Evolutionary conservation across 2,113 vertebrate genomes (phyloP), one percentile per base, ranked within the genome.

Genomic region (Sorex fumeus): DNA sequence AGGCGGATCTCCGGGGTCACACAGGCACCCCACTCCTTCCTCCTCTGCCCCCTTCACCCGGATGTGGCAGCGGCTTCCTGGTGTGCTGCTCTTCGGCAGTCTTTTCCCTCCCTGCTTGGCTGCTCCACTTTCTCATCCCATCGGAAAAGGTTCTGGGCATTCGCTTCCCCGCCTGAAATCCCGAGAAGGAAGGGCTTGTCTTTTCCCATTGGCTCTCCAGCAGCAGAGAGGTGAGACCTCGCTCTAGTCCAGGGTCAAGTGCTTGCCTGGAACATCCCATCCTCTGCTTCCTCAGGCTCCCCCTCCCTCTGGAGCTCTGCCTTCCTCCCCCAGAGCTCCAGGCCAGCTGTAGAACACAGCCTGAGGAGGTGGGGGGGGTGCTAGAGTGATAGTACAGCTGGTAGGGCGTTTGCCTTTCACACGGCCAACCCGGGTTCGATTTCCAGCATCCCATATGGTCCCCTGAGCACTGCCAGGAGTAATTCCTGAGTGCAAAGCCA

Each of bases 1-100:
- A 89, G 36, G 92, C 34, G 81, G 30, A 80, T 82, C 85, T 88
- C 23, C 23, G 30, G 79, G 53, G 9, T 25, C 57, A 80, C 43
- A 36, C 21, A 30, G 13, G 57, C 23, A 75, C 57, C 70, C 28
- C 6, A 53, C 32, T 28, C 28, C 32, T 60, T 84, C 40, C 15
- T 82, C 30, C 64, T 75, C 87, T 82, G 76, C 76, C 28, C 69
- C 57, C 60, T 70, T 72, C 30, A 32, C 30, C 16, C 32, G 40
- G 16, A n/a, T 21, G 7, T 13, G 28, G 12, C 12, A 16, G 62
- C 3, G 28, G 84, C 67, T 93, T 92, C 34, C 69, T 82, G 18
- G 47, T 8, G 28, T 64, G 30, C 32, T 4, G 15, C 6, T 71
- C 47, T 79, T 34, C 16, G 15, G 19, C 60, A 84, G 23, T 32